Evolutionary conservation across 1,140 invertebrate species (phyloP).

Genomic region (Sinella curviseta): DNA sequence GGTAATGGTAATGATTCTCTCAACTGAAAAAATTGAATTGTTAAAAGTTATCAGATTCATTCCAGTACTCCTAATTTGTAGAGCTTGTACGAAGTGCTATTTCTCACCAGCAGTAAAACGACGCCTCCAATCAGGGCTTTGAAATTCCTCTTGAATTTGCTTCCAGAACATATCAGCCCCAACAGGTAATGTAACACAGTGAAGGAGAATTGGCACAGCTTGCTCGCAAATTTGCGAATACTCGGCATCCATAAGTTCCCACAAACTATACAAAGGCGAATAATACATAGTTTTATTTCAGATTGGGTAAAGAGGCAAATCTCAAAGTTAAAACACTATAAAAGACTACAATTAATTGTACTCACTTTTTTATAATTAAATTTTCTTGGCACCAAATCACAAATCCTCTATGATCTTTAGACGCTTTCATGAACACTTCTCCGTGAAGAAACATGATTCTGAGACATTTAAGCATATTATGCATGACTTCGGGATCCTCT

Average conservation of each 20-base stretch:
- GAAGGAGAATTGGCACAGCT: constrained; percentile 84
- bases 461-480: constrained; percentile 88
- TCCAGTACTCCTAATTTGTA: no score
- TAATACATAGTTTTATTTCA: constrained; percentile 24
- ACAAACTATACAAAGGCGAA: constrained; percentile 68
- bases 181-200: constrained; percentile 88
- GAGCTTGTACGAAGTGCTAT: no score
- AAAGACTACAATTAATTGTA: no score
- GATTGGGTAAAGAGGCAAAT: no score
- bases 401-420: constrained; percentile 88
- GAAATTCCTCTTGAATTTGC: constrained; percentile 90
- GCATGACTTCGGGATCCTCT: constrained; percentile 84
- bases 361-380: constrained; percentile 88
- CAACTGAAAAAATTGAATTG: constrained; percentile 67
- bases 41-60: no score
- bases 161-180: constrained; percentile 94
- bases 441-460: constrained; percentile 90
- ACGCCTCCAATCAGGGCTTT: constrained; percentile 81
- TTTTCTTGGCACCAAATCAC: constrained; percentile 98
- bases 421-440: constrained; percentile 83
- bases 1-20: constrained; percentile 86
- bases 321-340: background rate
- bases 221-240: constrained; percentile 86
- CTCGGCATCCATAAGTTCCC: constrained; percentile 88
- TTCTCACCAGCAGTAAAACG: constrained; percentile 79